Conservation (phyloP, 2,888 invertebrate genomes). For the Lepidochrysops patricia region DNA sequence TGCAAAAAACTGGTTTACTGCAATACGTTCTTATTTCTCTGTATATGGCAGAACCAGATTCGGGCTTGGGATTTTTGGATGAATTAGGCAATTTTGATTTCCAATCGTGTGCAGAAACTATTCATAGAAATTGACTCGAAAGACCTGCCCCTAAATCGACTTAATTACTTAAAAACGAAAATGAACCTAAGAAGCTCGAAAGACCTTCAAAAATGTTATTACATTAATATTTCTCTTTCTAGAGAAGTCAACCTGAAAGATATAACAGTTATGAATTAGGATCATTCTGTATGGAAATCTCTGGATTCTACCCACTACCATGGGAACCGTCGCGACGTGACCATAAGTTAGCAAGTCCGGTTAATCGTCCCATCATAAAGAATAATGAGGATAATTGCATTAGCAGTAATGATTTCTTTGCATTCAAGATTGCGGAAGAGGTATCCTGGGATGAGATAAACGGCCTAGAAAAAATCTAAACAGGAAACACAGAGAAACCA, state of each 20-base stretch:
- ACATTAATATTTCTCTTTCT: no score
- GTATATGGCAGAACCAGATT: conserved; percentile 4
- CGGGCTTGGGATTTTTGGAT: background rate
- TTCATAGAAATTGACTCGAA: background rate
- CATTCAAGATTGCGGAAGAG: background rate
- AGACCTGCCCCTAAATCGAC: no score
- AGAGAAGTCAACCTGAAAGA: background rate
- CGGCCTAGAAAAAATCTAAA: background rate
- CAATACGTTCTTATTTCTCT: conserved; percentile 19
- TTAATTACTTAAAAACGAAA: no score
- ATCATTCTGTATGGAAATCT: no score
- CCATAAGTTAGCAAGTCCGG: background rate
- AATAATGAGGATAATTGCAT: background rate
- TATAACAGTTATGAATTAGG: no score
- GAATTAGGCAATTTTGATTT: background rate
- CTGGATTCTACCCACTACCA: background rate
- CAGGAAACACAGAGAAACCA: conserved; percentile 13
- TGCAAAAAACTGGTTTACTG: conserved; percentile 24
- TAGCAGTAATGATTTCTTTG: background rate
- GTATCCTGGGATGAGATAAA: background rate
- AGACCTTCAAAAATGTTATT: no score
- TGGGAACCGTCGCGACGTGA: background rate
- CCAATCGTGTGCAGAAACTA: background rate
- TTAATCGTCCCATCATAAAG: background rate
- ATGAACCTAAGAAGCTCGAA: no score